Conservation (phyloP, 1,140 invertebrate species). For the Drosophila baimaii region DNA sequence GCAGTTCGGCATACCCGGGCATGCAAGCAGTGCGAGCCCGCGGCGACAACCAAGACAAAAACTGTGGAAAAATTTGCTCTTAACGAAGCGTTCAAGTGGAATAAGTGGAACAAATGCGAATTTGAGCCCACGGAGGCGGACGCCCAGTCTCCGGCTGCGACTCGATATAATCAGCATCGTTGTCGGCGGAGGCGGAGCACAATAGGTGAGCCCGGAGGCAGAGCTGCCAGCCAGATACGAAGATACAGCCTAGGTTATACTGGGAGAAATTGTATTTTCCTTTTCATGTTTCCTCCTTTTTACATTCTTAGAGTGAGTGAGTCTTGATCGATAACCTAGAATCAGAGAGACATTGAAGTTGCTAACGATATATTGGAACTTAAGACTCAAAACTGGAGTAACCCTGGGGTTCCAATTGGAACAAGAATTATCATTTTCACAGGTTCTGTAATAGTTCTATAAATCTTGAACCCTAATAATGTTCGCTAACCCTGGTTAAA, state of each 20-base stretch:
- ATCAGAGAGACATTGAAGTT: too few species aligned
- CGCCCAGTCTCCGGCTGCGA: background rate
- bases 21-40: slow-evolving; percentile 14
- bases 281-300: too few species aligned
- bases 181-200: slow-evolving; percentile 38
- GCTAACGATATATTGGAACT: too few species aligned
- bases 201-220: slow-evolving; percentile 29
- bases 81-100: slow-evolving; percentile 75
- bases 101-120: slow-evolving; percentile 74
- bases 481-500: too few species aligned
- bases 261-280: background rate
- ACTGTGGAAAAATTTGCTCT: slow-evolving; percentile 66
- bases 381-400: too few species aligned
- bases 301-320: too few species aligned
- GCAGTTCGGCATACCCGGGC: slow-evolving; percentile 20
- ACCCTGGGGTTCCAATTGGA: too few species aligned
- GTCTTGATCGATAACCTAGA: too few species aligned
- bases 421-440: too few species aligned
- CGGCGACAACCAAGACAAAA: slow-evolving; percentile 35
- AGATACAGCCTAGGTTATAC: background rate
- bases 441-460: too few species aligned
- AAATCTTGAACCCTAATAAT: too few species aligned
- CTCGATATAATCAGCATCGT: slow-evolving; percentile 53
- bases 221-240: background rate
- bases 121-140: slow-evolving; percentile 29